A percentile compares a stretch with the other conserved stretches of the same genome.
phyloP scores from a whole-genome alignment of 64 coral and sea anemone genomes.

The Pocillopora damicornis region DNA sequence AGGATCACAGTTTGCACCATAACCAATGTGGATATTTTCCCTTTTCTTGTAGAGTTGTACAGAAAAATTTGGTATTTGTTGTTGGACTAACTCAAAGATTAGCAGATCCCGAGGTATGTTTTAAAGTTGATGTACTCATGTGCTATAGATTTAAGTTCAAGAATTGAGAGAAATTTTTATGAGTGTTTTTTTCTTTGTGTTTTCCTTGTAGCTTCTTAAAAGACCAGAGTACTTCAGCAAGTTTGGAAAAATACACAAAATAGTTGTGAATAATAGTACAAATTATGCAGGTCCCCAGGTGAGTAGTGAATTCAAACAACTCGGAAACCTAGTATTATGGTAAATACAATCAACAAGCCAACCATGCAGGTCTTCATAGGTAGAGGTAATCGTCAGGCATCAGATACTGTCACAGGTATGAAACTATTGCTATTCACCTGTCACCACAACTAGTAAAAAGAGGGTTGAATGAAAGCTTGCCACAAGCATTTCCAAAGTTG shows the following conservation, averaged over 20 bases:
- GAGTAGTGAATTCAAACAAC: not conserved
- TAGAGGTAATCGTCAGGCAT: too few species aligned
- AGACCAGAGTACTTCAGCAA: conserved; percentile 99
- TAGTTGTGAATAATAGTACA: conserved; percentile 97
- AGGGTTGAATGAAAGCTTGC: too few species aligned
- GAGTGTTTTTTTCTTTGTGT: not conserved
- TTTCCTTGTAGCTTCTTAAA: conserved; percentile 73
- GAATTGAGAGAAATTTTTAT: too few species aligned
- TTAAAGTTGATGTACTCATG: not conserved
- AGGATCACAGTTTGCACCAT: not conserved
- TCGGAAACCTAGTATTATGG: not conserved
- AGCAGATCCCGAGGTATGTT: conserved; percentile 86
- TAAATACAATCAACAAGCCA: not conserved
- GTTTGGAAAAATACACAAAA: conserved; percentile 99
- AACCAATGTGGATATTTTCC: not conserved
- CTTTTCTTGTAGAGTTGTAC: conserved; percentile 77
- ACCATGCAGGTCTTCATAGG: too few species aligned
- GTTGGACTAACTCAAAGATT: conserved; percentile 92
- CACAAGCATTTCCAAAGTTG: too few species aligned
- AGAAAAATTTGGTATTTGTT: conserved; percentile 98
- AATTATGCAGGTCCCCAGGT: conserved; percentile 99
- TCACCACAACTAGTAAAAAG: too few species aligned
- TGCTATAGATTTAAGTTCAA: too few species aligned
- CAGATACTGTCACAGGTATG: too few species aligned
- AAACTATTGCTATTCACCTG: too few species aligned